Percentiles rank a stretch among this genome's conserved stretches.
phyloP scores from a whole-genome alignment of 2,888 invertebrate species.

The Leptopilina myrica region DNA sequence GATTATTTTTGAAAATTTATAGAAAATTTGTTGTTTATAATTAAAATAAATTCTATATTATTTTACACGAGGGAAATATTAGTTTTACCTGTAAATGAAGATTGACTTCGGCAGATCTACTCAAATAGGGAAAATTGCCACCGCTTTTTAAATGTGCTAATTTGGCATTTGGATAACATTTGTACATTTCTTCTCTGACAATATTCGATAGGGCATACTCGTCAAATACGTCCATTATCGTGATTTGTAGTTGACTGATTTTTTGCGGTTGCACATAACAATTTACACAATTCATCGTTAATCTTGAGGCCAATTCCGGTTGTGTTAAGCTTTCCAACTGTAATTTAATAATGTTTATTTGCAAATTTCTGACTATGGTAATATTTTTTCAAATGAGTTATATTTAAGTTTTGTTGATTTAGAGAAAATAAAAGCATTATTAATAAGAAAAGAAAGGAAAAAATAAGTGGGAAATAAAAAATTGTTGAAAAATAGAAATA shows the following conservation, averaged over 20 bases:
- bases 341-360: no score
- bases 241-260: constrained; percentile 84
- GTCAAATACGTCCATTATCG: constrained; percentile 93
- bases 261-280: constrained; percentile 88
- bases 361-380: no score
- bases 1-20: background rate
- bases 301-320: constrained; percentile 89
- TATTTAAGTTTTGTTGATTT: no score
- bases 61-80: constrained; percentile 51
- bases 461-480: no score
- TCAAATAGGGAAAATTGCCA: constrained; percentile 94
- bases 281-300: constrained; percentile 91
- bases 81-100: constrained; percentile 87
- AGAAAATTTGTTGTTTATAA: no score
- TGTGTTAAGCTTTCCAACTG: constrained; percentile 90
- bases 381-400: no score
- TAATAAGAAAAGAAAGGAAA: constrained; percentile 29
- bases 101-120: constrained; percentile 92
- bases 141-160: constrained; percentile 92
- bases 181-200: constrained; percentile 89
- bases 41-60: background rate
- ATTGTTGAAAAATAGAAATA: no score
- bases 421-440: no score
- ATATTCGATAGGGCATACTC: constrained; percentile 88
- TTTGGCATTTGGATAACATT: constrained; percentile 91